phyloP scores from a whole-genome alignment of 2,888 invertebrate species.

The Morpho helenor region DNA sequence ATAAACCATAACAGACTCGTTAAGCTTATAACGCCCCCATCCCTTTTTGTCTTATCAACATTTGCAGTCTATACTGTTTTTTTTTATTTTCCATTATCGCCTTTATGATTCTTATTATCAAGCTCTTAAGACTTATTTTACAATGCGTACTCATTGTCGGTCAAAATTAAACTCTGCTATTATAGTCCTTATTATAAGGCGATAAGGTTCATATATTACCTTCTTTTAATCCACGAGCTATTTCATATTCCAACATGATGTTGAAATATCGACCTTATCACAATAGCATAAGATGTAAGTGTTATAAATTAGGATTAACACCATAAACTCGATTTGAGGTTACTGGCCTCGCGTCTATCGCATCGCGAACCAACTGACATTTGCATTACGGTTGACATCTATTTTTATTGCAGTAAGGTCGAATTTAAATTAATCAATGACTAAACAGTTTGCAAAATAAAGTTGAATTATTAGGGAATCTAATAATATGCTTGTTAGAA shows the following conservation, averaged over 20 bases:
- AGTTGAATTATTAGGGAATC: slow-evolving; percentile 29
- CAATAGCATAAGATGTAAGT: slow-evolving; percentile 1
- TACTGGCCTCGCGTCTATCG: slow-evolving; percentile 35
- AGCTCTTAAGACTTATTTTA: too few relatives aligned
- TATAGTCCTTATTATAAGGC: slow-evolving; percentile 19
- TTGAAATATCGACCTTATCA: slow-evolving; percentile 13
- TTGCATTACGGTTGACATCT: slow-evolving; percentile 18
- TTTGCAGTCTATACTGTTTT: background rate
- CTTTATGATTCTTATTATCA: too few relatives aligned
- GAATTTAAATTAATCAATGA: slow-evolving; percentile 13
- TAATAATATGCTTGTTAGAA: slow-evolving; percentile 27
- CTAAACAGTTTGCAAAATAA: slow-evolving; percentile 19
- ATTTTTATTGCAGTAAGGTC: slow-evolving; percentile 14
- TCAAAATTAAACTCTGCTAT: background rate
- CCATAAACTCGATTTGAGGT: slow-evolving; percentile 33
- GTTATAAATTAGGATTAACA: slow-evolving; percentile 1
- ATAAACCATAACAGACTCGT: too few relatives aligned
- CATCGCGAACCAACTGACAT: slow-evolving; percentile 27
- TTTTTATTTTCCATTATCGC: too few relatives aligned
- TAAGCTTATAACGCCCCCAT: background rate
- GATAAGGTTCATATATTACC: slow-evolving; percentile 17
- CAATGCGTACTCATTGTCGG: too few relatives aligned
- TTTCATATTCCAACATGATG: slow-evolving; percentile 1
- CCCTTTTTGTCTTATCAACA: slow-evolving; percentile 21
- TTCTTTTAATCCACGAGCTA: slow-evolving; percentile 1